Evolutionary conservation across 2,113 vertebrate genomes (phyloP).

Genomic region (Canis aureus): DNA sequence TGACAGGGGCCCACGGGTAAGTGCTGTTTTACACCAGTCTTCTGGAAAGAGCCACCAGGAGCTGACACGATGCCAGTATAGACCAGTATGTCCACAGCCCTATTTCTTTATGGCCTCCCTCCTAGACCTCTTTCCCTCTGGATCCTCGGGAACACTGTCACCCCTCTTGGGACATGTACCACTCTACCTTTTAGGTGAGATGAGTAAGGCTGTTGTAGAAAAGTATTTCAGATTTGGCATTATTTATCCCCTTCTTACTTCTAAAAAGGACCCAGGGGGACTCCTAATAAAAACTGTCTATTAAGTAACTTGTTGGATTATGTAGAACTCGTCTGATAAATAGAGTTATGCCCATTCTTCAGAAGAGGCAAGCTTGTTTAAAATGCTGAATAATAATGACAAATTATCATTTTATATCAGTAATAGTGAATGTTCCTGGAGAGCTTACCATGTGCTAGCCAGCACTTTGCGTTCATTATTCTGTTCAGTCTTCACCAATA

Average conservation of each 20-base stretch:
- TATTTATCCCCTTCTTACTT: constrained; percentile 1
- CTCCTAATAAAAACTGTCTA: background rate
- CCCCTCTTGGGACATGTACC: background rate
- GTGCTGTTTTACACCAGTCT: background rate
- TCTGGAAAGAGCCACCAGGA: background rate
- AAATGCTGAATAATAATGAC: constrained; percentile 1
- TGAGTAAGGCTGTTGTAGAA: background rate
- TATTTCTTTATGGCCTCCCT: background rate
- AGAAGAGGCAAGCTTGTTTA: constrained; percentile 13
- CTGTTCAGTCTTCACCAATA: background rate
- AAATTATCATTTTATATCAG: constrained; percentile 50
- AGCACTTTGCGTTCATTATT: background rate
- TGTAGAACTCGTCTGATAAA: background rate
- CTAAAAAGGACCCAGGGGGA: background rate
- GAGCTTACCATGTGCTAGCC: background rate
- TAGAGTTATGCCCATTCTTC: constrained; percentile 6
- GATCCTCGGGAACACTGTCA: background rate
- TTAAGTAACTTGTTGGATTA: constrained; percentile 12
- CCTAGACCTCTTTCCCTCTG: background rate
- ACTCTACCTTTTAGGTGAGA: background rate
- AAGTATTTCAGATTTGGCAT: background rate
- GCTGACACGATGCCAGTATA: background rate
- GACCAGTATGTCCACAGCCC: background rate
- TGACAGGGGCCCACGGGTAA: background rate
- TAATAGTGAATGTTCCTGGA: constrained; percentile 22